Base-by-base conservation (phyloP, 2,888 invertebrate species). In the Drosophila lutescens region DNA sequence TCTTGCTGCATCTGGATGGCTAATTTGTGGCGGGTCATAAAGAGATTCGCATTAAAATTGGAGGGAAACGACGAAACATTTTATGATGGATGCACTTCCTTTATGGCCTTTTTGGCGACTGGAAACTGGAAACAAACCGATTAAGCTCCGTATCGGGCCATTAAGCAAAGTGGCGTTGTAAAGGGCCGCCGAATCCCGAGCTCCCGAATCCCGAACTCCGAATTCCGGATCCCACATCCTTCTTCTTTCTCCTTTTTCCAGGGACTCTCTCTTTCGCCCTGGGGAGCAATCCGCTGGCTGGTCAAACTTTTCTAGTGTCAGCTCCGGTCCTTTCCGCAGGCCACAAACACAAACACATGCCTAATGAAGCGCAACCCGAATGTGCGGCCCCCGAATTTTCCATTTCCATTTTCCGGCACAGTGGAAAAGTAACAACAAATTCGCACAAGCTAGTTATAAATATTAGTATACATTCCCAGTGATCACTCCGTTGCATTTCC, bases 261-360 rank as follows among this genome's bases (percentile, higher is more conserved):
- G 26, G 17, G 15, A 41, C 17, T 13, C 30, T 13, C 47, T 15
- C 47, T 17, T 23, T 26, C 23, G 20, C 62, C 62, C 62, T 15
- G 62, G 62, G 62, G 62, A 62, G 23, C 62, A 62, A 62, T 62
- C 63, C 62, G 41, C 62, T n/a, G 62, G 17, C 62, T 34, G 47
- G 62, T 41, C 47, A 62, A 62, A 62, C 62, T 62, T 62, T 49
- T 60, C 61, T 60, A 62, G 61, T 62, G 61, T 61, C 62, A 49
- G 62, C 40, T 49, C 61, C 61, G 62, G 61, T 62, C 41, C 62
- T 34, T 41, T 47, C 62, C 62, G 49, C 62, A 62, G 62, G 62
- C 62, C 55, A 46, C 47, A 53, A 59, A 59, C 71, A 70, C 71
- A 70, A 69, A 69, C 54, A 69, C 59, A 59, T 69, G 54, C 51